These are phyloP conservation scores for Tinea semifulvella DNA, from an alignment of 2,888 invertebrate genomes.

Conservation along the genomic window DNA sequence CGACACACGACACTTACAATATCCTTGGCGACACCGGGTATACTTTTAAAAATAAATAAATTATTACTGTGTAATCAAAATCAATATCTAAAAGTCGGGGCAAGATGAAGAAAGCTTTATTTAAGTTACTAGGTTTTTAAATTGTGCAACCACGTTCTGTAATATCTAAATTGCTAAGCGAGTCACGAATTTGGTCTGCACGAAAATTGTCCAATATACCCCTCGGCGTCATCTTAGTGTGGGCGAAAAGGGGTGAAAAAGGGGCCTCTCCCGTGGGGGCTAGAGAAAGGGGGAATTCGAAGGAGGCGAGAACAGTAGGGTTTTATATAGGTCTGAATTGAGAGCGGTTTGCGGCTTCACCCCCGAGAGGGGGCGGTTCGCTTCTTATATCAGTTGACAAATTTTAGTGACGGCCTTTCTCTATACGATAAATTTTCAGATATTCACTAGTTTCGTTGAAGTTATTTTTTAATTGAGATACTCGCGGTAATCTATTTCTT, in stretches of 20 bases:
- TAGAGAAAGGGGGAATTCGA: slow-evolving; percentile 19
- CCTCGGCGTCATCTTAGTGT: slow-evolving; percentile 51
- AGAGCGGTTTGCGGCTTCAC: slow-evolving; percentile 38
- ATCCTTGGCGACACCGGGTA: too few relatives aligned
- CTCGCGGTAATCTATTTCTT: too few relatives aligned
- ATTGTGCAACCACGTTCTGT: too few relatives aligned
- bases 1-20: too few relatives aligned
- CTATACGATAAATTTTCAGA: too few relatives aligned
- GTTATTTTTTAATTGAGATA: too few relatives aligned
- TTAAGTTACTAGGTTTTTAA: too few relatives aligned
- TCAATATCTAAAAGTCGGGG: too few relatives aligned
- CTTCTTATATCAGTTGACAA: slow-evolving; percentile 48
- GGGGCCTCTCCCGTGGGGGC: slow-evolving; percentile 20
- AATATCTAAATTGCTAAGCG: slow-evolving; percentile 43
- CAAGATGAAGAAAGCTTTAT: too few relatives aligned
- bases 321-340: slow-evolving; percentile 44
- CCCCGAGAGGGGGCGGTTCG: slow-evolving; percentile 29
- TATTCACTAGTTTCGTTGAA: too few relatives aligned
- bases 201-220: slow-evolving; percentile 58
- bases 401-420: slow-evolving; percentile 33
- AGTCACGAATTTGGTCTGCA: slow-evolving; percentile 42
- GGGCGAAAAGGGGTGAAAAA: slow-evolving; percentile 28
- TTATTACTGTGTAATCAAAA: too few relatives aligned
- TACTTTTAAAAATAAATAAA: too few relatives aligned
- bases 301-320: slow-evolving; percentile 24